These are phyloP conservation scores for Lepidurus arcticus DNA, from an alignment of 1,140 invertebrate species.

Conservation along the genomic window DNA sequence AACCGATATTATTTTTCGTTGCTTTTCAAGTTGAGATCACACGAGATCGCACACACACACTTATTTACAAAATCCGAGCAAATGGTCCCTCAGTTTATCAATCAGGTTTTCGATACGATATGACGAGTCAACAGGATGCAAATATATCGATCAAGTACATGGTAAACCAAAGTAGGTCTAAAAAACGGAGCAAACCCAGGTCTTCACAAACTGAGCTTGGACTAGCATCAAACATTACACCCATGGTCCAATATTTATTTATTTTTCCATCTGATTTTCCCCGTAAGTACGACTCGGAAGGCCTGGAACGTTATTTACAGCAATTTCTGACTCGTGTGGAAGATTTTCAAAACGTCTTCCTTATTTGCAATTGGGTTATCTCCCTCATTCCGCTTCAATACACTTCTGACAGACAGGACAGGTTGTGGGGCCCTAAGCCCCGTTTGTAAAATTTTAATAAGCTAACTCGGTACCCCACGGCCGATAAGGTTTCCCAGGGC, in stretches of 20 bases:
- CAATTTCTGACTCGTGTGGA: background rate
- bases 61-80: background rate
- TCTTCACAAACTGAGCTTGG: background rate
- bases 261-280: background rate
- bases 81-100: background rate
- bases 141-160: background rate
- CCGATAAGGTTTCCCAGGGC: constrained; percentile 31
- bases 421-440: background rate
- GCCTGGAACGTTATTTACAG: background rate
- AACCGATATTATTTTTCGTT: background rate
- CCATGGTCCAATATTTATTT: background rate
- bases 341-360: constrained; percentile 14
- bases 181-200: background rate
- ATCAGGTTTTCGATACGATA: no score
- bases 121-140: background rate
- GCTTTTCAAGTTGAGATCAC: background rate
- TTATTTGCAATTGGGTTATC: background rate
- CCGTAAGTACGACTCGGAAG: background rate
- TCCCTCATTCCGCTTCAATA: background rate
- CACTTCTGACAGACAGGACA: background rate
- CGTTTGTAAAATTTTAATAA: constrained; percentile 19
- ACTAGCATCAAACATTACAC: constrained; percentile 22
- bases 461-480: constrained; percentile 35
- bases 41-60: constrained; percentile 1
- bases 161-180: background rate